Conservation (phyloP, 2,888 invertebrate genomes). For the Catonia carolina region DNA sequence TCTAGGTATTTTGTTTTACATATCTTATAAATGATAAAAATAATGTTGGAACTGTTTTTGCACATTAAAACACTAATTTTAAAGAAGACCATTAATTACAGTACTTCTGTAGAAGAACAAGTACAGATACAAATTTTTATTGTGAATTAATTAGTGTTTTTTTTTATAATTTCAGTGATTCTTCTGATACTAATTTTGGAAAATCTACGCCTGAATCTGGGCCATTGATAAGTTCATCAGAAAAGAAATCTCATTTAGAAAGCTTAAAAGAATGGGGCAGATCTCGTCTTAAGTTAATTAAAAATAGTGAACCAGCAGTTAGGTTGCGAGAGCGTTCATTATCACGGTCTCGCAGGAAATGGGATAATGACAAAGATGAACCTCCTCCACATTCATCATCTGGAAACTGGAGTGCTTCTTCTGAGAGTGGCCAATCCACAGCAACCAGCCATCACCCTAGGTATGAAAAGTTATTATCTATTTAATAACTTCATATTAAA, state of each 20-base stretch:
- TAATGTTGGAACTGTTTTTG: too few species aligned
- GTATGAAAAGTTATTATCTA: too few species aligned
- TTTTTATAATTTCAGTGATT: conserved; percentile 28
- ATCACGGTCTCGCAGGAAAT: conserved; percentile 30
- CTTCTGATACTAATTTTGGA: conserved; percentile 51
- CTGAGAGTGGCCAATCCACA: conserved; percentile 70
- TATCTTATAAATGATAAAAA: too few species aligned
- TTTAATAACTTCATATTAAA: too few species aligned
- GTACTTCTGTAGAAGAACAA: too few species aligned
- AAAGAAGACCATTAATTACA: too few species aligned
- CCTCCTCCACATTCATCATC: conserved; percentile 77
- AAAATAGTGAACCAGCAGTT: conserved; percentile 52
- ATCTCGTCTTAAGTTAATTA: conserved; percentile 65
- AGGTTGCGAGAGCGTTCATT: conserved; percentile 69
- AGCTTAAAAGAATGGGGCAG: conserved; percentile 80
- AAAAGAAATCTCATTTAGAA: conserved; percentile 64
- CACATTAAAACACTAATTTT: too few species aligned
- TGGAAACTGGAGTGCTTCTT: conserved; percentile 93
- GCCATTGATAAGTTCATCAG: conserved; percentile 38
- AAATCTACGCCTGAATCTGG: conserved; percentile 29
- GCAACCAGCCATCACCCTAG: conserved; percentile 64
- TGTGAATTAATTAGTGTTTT: background rate
- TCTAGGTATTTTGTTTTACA: too few species aligned
- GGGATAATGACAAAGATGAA: conserved; percentile 59
- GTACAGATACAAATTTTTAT: too few species aligned